phyloP scores from a whole-genome alignment of 1,140 invertebrate genomes.

The Polyergus mexicanus region DNA sequence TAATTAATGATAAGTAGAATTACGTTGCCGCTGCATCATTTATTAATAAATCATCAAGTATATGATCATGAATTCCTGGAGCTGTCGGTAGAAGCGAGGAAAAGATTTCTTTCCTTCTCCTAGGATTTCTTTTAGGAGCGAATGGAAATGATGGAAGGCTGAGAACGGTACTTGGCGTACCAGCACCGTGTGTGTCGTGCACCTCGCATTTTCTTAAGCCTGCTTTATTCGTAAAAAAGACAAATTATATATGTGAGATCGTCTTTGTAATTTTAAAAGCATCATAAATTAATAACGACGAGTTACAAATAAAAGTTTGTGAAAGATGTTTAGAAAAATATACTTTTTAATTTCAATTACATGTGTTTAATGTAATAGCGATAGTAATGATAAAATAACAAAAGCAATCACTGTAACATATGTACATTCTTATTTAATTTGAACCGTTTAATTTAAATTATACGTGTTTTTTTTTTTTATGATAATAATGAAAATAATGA shows the following conservation, averaged over 20 bases:
- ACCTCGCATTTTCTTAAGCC: background rate
- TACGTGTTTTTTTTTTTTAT: too few species aligned
- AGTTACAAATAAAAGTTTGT: background rate
- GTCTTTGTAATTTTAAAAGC: background rate
- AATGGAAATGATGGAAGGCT: background rate
- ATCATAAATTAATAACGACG: too few species aligned
- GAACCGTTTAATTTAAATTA: too few species aligned
- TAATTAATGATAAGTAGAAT: too few species aligned
- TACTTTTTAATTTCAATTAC: background rate
- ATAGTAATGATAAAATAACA: background rate
- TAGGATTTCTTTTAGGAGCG: too few species aligned
- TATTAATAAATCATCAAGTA: slow-evolving; percentile 26
- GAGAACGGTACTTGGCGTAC: background rate
- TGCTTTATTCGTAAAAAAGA: background rate
- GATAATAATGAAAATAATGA: too few species aligned
- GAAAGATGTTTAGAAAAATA: background rate
- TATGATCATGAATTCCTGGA: background rate
- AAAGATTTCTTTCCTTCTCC: background rate
- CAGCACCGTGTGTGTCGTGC: background rate
- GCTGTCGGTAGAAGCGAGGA: too few species aligned
- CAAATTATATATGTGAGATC: background rate
- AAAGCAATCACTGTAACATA: background rate
- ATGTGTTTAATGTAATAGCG: background rate
- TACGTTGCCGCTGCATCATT: too few species aligned
- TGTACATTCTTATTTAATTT: background rate